Evolutionary conservation across 2,888 invertebrate genomes (phyloP).

Genomic region (Caenorhabditis angaria): DNA sequence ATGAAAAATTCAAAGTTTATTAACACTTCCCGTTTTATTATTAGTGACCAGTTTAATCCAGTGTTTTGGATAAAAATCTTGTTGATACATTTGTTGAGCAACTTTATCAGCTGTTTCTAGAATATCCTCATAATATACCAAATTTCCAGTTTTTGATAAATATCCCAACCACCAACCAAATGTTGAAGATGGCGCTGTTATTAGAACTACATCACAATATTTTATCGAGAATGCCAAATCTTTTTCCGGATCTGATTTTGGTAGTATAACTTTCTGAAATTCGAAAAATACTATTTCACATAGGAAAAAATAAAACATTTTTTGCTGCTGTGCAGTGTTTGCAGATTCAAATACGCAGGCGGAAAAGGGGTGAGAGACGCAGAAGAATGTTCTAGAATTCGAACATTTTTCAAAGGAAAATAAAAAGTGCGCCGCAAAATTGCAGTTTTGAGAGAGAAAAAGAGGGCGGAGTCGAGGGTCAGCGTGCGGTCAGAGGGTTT

Average conservation of each 20-base stretch:
- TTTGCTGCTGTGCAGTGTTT: no score
- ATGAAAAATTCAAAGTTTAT: background rate
- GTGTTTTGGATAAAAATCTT: conserved; percentile 16
- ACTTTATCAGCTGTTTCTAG: conserved; percentile 16
- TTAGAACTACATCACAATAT: background rate
- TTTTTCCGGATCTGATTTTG: background rate
- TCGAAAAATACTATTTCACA: no score
- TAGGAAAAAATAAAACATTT: no score
- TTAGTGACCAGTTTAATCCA: conserved; percentile 17
- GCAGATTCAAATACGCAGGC: no score
- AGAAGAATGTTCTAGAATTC: no score
- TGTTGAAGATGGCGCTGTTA: conserved; percentile 22
- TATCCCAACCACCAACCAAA: conserved; percentile 34
- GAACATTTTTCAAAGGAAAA: no score
- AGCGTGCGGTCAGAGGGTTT: no score
- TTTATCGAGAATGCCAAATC: background rate
- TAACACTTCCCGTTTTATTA: background rate
- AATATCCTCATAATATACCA: conserved; percentile 44
- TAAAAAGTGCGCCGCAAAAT: no score
- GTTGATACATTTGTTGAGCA: conserved; percentile 15
- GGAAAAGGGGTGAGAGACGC: no score
- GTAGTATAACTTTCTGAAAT: background rate
- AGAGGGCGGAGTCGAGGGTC: no score
- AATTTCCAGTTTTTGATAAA: conserved; percentile 8
- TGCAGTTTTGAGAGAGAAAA: no score